These are phyloP conservation scores for Lysandra coridon DNA, from an alignment of 2,888 invertebrate genomes.

Conservation along the genomic window DNA sequence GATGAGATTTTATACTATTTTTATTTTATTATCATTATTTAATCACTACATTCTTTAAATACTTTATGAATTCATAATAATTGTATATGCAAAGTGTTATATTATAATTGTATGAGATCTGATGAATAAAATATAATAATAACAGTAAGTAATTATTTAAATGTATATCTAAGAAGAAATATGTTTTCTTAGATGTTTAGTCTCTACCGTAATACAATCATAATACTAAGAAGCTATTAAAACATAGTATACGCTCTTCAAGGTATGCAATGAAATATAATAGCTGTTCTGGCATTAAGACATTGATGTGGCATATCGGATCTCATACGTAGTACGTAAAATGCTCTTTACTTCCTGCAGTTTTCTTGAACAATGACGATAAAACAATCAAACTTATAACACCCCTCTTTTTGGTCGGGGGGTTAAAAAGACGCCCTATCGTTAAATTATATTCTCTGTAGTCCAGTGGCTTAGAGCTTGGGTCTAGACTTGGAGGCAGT, in stretches of 20 bases:
- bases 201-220: background rate
- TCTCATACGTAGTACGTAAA: background rate
- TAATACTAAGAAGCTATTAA: background rate
- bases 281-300: background rate
- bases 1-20: background rate
- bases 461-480: no score
- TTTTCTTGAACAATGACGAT: background rate
- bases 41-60: background rate
- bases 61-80: background rate
- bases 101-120: background rate
- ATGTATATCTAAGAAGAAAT: background rate
- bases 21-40: background rate
- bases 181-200: background rate
- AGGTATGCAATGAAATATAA: constrained; percentile 1
- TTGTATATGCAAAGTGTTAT: background rate
- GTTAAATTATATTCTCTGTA: no score
- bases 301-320: background rate
- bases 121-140: background rate
- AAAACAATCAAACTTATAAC: no score
- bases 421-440: no score
- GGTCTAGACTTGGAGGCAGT: no score
- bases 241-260: background rate
- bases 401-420: no score
- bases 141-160: background rate
- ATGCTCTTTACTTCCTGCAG: background rate